These are phyloP conservation scores for Callimorpha dominula DNA, from an alignment of 2,888 invertebrate species.

Conservation along the genomic window DNA sequence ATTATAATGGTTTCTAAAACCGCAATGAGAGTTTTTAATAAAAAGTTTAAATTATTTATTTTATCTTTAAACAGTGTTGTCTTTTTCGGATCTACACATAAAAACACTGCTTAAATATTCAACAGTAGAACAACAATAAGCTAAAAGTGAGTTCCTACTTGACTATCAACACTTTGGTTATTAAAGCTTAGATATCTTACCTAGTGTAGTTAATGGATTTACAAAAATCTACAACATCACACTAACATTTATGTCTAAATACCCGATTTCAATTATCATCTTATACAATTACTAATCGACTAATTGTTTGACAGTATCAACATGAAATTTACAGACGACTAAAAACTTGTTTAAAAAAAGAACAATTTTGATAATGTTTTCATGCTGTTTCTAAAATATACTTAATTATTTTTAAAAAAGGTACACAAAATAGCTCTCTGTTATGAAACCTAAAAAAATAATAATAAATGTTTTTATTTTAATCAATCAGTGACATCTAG, in stretches of 20 bases:
- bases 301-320: conserved; percentile 22
- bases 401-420: too few relatives aligned
- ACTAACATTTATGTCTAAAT: conserved; percentile 60
- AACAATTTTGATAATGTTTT: not conserved
- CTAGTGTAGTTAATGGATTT: conserved; percentile 57
- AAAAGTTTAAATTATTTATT: not conserved
- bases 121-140: conserved; percentile 28
- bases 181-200: conserved; percentile 60
- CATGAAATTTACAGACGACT: conserved; percentile 6
- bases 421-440: too few relatives aligned
- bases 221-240: conserved; percentile 76
- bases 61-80: not conserved
- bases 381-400: too few relatives aligned
- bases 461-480: too few relatives aligned
- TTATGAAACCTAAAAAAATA: too few relatives aligned
- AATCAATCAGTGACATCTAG: too few relatives aligned
- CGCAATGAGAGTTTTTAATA: not conserved
- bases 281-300: conserved; percentile 42
- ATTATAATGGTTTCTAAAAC: conserved; percentile 3
- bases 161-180: conserved; percentile 47
- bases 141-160: conserved; percentile 28
- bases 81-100: not conserved
- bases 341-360: not conserved
- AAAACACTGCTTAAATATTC: conserved; percentile 13
- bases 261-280: conserved; percentile 58